A percentile compares a stretch with the other conserved stretches of the same genome.
Conservation (phyloP, 2,797 vertebrate species). For the Loriculus beryllinus region DNA sequence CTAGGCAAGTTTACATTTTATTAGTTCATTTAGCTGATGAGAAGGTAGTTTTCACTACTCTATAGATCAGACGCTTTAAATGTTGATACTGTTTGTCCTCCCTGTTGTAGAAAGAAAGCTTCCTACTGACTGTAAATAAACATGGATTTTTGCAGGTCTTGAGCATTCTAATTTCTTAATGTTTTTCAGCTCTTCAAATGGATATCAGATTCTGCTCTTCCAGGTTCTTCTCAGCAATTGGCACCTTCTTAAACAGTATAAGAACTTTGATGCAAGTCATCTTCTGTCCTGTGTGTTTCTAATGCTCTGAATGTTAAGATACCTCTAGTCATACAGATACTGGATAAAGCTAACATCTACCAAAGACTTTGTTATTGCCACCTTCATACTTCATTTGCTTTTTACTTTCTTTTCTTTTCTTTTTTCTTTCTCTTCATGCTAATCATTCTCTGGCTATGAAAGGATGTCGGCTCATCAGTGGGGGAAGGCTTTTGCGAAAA, state of each 20-base stretch:
- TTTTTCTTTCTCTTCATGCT: constrained; percentile 64
- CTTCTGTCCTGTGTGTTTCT: neutral
- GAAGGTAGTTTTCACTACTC: neutral
- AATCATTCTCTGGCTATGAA: constrained; percentile 71
- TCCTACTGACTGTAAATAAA: neutral
- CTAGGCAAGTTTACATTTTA: neutral
- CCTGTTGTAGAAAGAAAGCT: neutral
- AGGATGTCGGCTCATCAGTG: constrained; percentile 70
- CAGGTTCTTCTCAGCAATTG: constrained; percentile 3
- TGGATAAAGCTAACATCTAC: neutral
- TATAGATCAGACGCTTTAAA: neutral
- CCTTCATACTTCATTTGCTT: constrained; percentile 66
- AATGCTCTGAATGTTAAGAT: neutral
- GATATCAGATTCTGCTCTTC: constrained; percentile 9
- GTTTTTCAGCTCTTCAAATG: neutral
- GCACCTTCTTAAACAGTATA: neutral
- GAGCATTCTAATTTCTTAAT: neutral
- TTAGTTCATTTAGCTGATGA: neutral
- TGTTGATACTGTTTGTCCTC: neutral
- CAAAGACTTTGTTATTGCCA: neutral
- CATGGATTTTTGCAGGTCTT: constrained; percentile 13
- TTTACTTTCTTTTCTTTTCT: constrained; percentile 61
- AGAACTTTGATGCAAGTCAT: neutral
- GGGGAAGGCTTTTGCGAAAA: constrained; percentile 72
- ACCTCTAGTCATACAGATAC: neutral